phyloP scores from a whole-genome alignment of 92 coral and sea anemone species.

The Siderastrea siderea region DNA sequence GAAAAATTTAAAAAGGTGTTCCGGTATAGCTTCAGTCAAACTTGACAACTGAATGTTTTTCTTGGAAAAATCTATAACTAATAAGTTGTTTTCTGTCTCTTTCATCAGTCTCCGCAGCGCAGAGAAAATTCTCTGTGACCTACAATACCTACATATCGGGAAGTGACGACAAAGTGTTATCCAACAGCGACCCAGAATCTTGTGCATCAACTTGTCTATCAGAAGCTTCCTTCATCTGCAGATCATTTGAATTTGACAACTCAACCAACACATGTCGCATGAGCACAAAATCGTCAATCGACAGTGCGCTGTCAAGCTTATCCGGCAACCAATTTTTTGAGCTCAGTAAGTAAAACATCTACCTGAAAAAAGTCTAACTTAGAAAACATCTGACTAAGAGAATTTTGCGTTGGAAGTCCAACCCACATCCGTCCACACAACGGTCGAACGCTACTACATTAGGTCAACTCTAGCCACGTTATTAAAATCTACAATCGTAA shows the following conservation, averaged over 20 bases:
- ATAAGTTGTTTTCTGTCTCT: background rate
- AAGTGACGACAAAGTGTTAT: conserved; percentile 39
- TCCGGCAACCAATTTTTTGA: conserved; percentile 65
- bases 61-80: background rate
- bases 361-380: too few species aligned
- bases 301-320: conserved; percentile 39
- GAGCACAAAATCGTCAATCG: conserved; percentile 74
- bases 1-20: too few species aligned
- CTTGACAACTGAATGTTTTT: too few species aligned
- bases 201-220: conserved; percentile 76
- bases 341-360: conserved; percentile 68
- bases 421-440: too few species aligned
- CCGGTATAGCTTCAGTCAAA: too few species aligned
- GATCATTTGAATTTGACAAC: conserved; percentile 90
- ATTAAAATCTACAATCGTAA: too few species aligned
- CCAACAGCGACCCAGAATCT: conserved; percentile 68
- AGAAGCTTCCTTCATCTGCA: conserved; percentile 76
- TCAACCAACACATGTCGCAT: conserved; percentile 71
- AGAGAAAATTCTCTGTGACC: conserved; percentile 44
- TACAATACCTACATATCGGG: conserved; percentile 78
- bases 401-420: too few species aligned
- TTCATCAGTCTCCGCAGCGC: conserved; percentile 63
- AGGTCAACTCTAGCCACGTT: too few species aligned
- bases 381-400: too few species aligned
- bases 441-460: too few species aligned